Percentiles rank a stretch among this genome's conserved stretches.
phyloP scores from a whole-genome alignment of 37 sponge, comb jelly and placozoan genomes.

The Aplysina aerophoba region DNA sequence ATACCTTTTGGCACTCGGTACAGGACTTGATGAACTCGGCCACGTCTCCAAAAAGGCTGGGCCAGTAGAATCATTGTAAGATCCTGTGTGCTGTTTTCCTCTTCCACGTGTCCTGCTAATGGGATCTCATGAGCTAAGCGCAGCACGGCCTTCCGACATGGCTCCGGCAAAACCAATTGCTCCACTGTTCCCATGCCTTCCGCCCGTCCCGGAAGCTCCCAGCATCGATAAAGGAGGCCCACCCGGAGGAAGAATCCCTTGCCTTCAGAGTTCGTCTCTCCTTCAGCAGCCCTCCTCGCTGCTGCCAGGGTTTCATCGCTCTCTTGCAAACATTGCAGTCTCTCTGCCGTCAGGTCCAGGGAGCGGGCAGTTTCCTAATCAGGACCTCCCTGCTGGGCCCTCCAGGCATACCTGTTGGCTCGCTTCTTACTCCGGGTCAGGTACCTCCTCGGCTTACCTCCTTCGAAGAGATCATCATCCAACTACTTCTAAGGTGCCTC shows the following conservation, averaged over 20 bases:
- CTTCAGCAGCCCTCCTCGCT: constrained; percentile 11
- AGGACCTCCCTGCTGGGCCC: neutral
- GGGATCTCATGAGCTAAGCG: constrained; percentile 43
- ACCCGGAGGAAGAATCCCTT: neutral
- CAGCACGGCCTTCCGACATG: constrained; percentile 26
- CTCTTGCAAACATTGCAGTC: constrained; percentile 40
- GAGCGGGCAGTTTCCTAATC: too few species aligned
- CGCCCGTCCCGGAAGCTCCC: constrained; percentile 18
- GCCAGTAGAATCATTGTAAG: constrained; percentile 50
- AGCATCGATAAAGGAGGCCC: neutral
- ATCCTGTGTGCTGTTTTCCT: constrained; percentile 57
- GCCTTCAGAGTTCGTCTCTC: neutral
- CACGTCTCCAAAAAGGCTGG: too few species aligned
- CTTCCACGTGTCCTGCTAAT: constrained; percentile 54
- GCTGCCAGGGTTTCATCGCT: constrained; percentile 26
- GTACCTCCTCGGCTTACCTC: neutral
- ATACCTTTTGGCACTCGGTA: too few species aligned
- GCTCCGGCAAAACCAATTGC: constrained; percentile 54
- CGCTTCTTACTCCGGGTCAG: neutral
- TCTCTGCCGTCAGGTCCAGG: neutral
- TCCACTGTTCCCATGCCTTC: constrained; percentile 16
- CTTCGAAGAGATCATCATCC: neutral
- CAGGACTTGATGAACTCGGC: neutral
- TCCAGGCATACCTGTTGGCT: neutral
- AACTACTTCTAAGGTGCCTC: neutral